Evolutionary conservation across 2,888 invertebrate species (phyloP), one percentile per base, ranked within the genome.

Genomic region (Cheilosia soror): DNA sequence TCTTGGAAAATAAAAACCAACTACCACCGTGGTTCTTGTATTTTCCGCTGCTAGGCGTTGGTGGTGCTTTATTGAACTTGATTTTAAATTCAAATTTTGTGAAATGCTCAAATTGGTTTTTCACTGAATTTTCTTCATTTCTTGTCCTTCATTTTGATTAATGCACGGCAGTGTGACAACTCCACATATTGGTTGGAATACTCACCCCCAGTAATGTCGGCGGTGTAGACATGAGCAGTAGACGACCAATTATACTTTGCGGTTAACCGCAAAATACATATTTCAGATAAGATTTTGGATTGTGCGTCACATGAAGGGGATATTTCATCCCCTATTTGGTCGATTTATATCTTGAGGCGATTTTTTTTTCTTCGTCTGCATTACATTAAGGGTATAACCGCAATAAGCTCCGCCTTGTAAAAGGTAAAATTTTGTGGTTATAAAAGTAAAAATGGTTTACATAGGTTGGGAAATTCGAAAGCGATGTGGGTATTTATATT

Each of bases 351-450:
- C 79, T 87, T 80, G 51, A 76, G 73, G 62, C 42, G 79, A 83
- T 72, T 76, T 87, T 80, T 65, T 11, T 31, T 6, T 31, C 31
- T 37, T 11, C 63, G 55, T 63, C 60, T 65, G 15, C 58, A 72
- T 73, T 63, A 51, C 68, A 62, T 69, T 79, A 57, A 81, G 86
- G 81, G 80, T 84, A n/a, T n/a, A 93, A 94, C 94, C 94, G 89
- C 94, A 94, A 93, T 62, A 92, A 94, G 93, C 93, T 94, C 94
- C 94, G 94, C 93, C 90, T 90, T 90, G 27, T 15, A 1, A 3
- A 42, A 60, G 58, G 58, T 51, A 42, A 13, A 42, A 49, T 25
- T 57, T n/a, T 57, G 4, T 9, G 13, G 5, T 1, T n/a, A 37
- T 3, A 11, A 1, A 2, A 15, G 9, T 15, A 44, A 13, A 4